Evolutionary conservation across 2,113 vertebrate genomes (phyloP).

Genomic region (Oncorhynchus kisutch): DNA sequence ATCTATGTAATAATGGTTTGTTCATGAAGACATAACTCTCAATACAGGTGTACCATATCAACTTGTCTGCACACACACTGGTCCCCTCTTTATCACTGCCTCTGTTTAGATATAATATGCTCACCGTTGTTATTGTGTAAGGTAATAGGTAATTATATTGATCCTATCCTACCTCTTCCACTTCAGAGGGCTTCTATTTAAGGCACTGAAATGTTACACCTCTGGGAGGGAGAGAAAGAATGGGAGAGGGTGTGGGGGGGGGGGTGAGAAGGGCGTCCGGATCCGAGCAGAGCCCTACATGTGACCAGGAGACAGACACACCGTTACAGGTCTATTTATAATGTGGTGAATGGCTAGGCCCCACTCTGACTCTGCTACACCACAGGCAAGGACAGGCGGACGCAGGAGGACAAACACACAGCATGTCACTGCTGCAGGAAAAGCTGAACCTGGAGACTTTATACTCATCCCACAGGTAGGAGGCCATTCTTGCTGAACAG

Average conservation of each 20-base stretch:
- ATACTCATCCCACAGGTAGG: constrained; percentile 62
- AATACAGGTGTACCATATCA: background rate
- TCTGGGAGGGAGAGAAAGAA: constrained; percentile 24
- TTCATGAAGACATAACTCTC: background rate
- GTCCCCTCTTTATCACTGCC: background rate
- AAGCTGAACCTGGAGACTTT: constrained; percentile 37
- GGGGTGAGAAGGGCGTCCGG: constrained; percentile 13
- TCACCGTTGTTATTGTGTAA: background rate
- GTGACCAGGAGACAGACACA: constrained; percentile 61
- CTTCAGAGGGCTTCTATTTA: constrained; percentile 32
- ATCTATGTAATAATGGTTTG: background rate
- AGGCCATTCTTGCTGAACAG: background rate
- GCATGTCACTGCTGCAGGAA: constrained; percentile 41
- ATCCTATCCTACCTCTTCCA: constrained; percentile 11
- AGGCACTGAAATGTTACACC: constrained; percentile 56
- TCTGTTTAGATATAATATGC: background rate
- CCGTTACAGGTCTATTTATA: constrained; percentile 71
- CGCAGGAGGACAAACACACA: constrained; percentile 22
- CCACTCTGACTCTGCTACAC: constrained; percentile 20
- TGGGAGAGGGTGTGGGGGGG: no score
- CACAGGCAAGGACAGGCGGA: constrained; percentile 63
- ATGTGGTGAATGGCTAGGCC: constrained; percentile 42
- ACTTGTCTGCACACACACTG: background rate
- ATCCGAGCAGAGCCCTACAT: constrained; percentile 47
- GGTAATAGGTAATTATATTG: constrained; percentile 1